These are phyloP conservation scores for Psammodynastes pulverulentus DNA, from an alignment of 2,113 vertebrate genomes.

Conservation along the genomic window DNA sequence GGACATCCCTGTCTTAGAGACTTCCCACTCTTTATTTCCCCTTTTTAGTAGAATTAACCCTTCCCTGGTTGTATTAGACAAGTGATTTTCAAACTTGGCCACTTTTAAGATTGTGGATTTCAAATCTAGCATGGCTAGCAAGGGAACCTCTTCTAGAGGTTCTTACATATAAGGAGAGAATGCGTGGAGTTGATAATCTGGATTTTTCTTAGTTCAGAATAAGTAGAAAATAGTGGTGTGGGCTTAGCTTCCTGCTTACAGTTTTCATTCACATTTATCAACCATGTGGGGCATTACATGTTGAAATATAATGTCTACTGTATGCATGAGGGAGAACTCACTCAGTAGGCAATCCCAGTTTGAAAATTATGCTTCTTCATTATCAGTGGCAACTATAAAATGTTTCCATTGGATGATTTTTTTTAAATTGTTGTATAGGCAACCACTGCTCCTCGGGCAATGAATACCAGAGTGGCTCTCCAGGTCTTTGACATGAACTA, in stretches of 20 bases:
- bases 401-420: not conserved
- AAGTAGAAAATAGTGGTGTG: not conserved
- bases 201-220: not conserved
- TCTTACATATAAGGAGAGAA: not conserved
- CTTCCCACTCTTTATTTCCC: not conserved
- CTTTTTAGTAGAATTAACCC: not conserved
- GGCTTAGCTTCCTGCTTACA: not conserved
- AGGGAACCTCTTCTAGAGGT: not conserved
- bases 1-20: too few relatives aligned
- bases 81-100: not conserved
- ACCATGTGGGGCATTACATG: not conserved
- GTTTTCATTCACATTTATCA: not conserved
- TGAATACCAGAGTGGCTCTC: constrained; percentile 73
- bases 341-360: not conserved
- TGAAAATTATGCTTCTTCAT: accelerated
- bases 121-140: not conserved
- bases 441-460: constrained; percentile 69
- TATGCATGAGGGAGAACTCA: not conserved
- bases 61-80: not conserved
- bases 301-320: not conserved
- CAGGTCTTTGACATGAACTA: constrained; percentile 85
- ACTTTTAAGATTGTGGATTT: not conserved
- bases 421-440: constrained; percentile 68
- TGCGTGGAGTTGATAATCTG: not conserved
- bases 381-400: accelerated